phyloP scores from a whole-genome alignment of 1,140 invertebrate species.

The Meteorus sp. region DNA sequence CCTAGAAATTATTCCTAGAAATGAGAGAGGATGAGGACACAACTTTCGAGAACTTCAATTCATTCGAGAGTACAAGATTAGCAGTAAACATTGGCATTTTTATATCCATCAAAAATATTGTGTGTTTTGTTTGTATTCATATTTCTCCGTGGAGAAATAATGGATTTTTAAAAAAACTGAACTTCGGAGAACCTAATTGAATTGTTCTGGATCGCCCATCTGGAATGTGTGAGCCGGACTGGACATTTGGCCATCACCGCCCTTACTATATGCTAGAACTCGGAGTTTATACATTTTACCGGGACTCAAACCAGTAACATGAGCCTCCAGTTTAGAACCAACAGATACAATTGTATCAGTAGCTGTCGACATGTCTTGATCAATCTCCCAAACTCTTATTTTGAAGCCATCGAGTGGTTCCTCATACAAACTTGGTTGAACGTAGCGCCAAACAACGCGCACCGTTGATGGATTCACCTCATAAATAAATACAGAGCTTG shows the following conservation, averaged over 20 bases:
- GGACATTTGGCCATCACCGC: constrained; percentile 95
- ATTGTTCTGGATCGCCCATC: constrained; percentile 72
- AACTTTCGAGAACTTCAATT: too few relatives aligned
- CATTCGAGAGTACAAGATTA: too few relatives aligned
- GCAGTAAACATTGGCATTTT: too few relatives aligned
- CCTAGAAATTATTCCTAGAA: too few relatives aligned
- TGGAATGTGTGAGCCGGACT: constrained; percentile 86
- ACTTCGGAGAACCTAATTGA: too few relatives aligned
- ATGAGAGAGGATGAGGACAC: too few relatives aligned
- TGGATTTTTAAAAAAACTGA: too few relatives aligned
- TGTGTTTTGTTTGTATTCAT: too few relatives aligned
- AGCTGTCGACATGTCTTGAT: constrained; percentile 89
- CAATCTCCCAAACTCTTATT: constrained; percentile 88
- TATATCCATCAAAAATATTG: too few relatives aligned
- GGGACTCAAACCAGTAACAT: constrained; percentile 76
- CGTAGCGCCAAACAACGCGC: constrained; percentile 88
- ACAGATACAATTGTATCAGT: constrained; percentile 81
- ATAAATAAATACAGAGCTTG: constrained; percentile 83
- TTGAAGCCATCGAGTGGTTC: constrained; percentile 94
- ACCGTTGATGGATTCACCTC: constrained; percentile 84
- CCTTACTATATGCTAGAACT: constrained; percentile 89
- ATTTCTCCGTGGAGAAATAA: too few relatives aligned
- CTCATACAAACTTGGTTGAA: constrained; percentile 84
- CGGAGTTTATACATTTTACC: constrained; percentile 87
- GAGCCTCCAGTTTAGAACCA: constrained; percentile 76